Percentiles rank a stretch among this genome's conserved stretches.
Evolutionary conservation across 35 echinoderm and acorn worm species (phyloP).

Genomic region (Apostichopus japonicus): DNA sequence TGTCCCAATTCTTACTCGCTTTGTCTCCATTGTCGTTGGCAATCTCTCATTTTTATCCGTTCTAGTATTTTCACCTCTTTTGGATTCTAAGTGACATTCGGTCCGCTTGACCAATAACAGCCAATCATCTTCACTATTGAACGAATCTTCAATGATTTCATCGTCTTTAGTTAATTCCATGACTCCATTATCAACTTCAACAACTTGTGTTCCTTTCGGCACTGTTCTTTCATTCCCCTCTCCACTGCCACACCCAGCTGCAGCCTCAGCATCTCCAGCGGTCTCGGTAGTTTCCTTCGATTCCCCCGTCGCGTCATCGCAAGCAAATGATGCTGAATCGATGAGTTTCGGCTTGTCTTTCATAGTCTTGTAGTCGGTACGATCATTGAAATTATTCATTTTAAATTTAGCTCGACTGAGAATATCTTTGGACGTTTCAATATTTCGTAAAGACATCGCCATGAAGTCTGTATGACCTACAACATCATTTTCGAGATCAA

Average conservation of each 20-base stretch:
- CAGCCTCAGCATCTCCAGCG: too few species aligned
- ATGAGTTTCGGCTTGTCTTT: neutral
- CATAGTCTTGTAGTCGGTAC: neutral
- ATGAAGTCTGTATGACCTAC: slow-evolving; percentile 17
- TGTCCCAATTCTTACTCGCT: too few species aligned
- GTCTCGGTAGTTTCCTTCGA: neutral
- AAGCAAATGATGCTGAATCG: neutral
- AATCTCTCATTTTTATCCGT: neutral
- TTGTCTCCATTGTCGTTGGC: neutral
- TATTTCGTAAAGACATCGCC: slow-evolving; percentile 19
- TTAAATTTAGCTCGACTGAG: neutral
- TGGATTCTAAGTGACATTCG: neutral
- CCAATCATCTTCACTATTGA: neutral
- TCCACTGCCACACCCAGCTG: too few species aligned
- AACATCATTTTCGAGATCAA: neutral
- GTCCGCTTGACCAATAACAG: neutral
- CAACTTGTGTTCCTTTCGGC: too few species aligned
- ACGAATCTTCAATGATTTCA: neutral
- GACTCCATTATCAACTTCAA: neutral
- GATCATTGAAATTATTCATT: neutral
- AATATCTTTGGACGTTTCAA: neutral
- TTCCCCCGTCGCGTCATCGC: neutral
- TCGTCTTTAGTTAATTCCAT: neutral
- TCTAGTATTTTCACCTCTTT: neutral
- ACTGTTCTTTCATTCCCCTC: too few species aligned